Conservation (phyloP, 2,888 invertebrate species). For the Mythimna lalbum region DNA sequence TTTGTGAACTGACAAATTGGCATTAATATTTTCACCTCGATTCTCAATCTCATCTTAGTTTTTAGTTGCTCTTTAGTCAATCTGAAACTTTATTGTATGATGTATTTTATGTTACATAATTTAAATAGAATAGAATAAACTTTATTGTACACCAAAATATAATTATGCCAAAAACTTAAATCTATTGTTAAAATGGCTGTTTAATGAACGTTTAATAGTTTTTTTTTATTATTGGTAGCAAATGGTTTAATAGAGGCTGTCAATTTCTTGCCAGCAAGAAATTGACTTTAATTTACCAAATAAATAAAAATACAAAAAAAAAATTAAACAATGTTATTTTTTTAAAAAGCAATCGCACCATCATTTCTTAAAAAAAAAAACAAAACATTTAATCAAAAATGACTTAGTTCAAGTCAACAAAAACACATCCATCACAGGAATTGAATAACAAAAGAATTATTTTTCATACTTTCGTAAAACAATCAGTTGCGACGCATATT, state of each 20-base stretch:
- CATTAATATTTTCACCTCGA: background rate
- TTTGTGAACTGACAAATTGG: too few species aligned
- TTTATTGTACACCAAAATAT: background rate
- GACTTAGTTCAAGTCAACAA: background rate
- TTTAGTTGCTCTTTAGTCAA: background rate
- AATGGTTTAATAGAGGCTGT: too few species aligned
- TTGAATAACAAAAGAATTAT: constrained; percentile 22
- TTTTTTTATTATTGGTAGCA: too few species aligned
- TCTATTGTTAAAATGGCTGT: too few species aligned
- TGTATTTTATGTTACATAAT: too few species aligned
- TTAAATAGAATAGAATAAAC: too few species aligned
- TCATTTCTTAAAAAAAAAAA: background rate
- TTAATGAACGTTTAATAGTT: too few species aligned
- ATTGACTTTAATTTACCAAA: too few species aligned
- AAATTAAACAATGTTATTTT: background rate
- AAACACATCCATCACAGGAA: constrained; percentile 46
- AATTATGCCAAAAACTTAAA: background rate
- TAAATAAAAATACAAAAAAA: too few species aligned
- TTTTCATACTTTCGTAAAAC: constrained; percentile 33
- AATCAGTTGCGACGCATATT: constrained; percentile 50
- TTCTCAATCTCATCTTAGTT: background rate
- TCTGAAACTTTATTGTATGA: background rate
- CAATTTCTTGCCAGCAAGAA: too few species aligned
- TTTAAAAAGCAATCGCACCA: background rate
- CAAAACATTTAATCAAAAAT: constrained; percentile 1